phyloP scores from a whole-genome alignment of 2,113 vertebrate genomes.

The Pycnonotus jocosus region DNA sequence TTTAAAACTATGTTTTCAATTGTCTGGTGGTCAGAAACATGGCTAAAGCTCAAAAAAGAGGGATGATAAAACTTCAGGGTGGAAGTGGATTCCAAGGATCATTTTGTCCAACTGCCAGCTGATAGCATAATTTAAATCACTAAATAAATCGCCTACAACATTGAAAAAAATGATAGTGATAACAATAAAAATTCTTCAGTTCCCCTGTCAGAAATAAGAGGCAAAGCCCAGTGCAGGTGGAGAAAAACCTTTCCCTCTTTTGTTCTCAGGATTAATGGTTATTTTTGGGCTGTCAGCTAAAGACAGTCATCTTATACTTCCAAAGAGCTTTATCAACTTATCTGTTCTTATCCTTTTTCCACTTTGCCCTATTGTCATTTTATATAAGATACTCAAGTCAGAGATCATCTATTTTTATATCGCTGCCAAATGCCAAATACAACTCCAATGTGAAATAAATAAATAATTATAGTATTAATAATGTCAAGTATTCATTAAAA shows the following conservation, averaged over 20 bases:
- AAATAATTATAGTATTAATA: constrained; percentile 34
- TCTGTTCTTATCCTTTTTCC: background rate
- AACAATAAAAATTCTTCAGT: background rate
- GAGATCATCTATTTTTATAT: background rate
- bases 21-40: background rate
- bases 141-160: background rate
- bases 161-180: background rate
- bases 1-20: background rate
- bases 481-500: constrained; percentile 54
- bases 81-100: background rate
- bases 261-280: background rate
- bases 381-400: background rate
- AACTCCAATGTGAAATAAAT: background rate
- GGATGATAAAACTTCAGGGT: background rate
- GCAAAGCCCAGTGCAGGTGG: background rate
- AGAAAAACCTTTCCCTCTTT: background rate
- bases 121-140: background rate
- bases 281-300: background rate
- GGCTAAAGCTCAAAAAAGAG: background rate
- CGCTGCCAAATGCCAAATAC: background rate
- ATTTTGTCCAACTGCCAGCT: background rate
- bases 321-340: background rate
- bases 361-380: background rate
- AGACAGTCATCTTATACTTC: background rate
- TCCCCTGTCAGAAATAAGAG: background rate